phyloP scores from a whole-genome alignment of 2,888 invertebrate species.

The Clepsis dumicolana region DNA sequence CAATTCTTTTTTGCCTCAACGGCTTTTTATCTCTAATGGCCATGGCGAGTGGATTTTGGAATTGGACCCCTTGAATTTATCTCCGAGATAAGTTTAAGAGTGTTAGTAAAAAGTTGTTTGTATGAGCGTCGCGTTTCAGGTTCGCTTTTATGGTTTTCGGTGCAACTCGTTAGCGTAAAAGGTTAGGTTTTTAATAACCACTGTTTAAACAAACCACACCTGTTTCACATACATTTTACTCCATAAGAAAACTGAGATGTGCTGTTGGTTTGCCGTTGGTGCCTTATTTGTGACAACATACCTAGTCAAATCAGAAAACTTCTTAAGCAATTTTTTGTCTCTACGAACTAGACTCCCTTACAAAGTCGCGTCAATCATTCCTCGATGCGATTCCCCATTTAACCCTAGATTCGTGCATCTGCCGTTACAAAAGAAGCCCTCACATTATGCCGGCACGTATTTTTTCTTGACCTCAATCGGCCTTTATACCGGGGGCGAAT shows the following conservation, averaged over 20 bases:
- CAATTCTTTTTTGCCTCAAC: slow-evolving; percentile 76
- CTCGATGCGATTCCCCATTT: slow-evolving; percentile 75
- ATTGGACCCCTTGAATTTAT: slow-evolving; percentile 67
- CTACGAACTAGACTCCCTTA: slow-evolving; percentile 50
- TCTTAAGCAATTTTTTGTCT: neutral
- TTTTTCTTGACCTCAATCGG: slow-evolving; percentile 84
- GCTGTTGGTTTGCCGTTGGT: too few relatives aligned
- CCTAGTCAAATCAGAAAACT: slow-evolving; percentile 16
- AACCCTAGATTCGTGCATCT: slow-evolving; percentile 82
- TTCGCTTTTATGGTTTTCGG: slow-evolving; percentile 44
- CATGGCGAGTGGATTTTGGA: slow-evolving; percentile 70
- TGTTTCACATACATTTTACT: neutral
- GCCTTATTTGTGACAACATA: too few relatives aligned
- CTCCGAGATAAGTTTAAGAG: slow-evolving; percentile 45
- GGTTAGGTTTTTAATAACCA: neutral
- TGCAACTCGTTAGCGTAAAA: slow-evolving; percentile 43
- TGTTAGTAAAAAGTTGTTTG: slow-evolving; percentile 47
- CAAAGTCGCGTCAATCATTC: slow-evolving; percentile 72
- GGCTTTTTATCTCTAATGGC: slow-evolving; percentile 68
- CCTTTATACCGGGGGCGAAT: slow-evolving; percentile 82
- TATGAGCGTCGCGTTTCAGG: slow-evolving; percentile 47
- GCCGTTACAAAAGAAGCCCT: slow-evolving; percentile 79
- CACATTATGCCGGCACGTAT: slow-evolving; percentile 81
- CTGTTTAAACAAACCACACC: neutral
- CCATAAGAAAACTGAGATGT: neutral